phyloP scores from a whole-genome alignment of 2,113 vertebrate species.

The Phaethornis superciliosus region DNA sequence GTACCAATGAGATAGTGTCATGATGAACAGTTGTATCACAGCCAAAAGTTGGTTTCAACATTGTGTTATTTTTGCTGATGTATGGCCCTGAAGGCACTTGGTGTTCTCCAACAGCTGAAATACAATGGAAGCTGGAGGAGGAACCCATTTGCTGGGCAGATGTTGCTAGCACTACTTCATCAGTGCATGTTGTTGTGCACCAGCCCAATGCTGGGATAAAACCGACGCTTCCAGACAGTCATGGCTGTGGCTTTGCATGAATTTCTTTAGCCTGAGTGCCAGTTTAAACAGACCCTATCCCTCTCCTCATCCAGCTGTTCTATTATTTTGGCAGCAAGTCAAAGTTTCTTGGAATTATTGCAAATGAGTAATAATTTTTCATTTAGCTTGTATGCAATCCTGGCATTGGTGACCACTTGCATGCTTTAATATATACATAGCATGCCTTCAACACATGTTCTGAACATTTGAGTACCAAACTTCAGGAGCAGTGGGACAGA shows the following conservation, averaged over 20 bases:
- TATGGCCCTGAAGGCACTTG: background rate
- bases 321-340: constrained; percentile 19
- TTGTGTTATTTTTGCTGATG: background rate
- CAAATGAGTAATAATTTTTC: constrained; percentile 14
- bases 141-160: background rate
- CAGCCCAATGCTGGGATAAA: background rate
- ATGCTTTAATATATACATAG: background rate
- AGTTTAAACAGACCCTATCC: background rate
- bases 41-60: background rate
- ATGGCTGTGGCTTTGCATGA: background rate
- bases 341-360: constrained; percentile 34
- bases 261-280: background rate
- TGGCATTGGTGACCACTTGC: constrained; percentile 2
- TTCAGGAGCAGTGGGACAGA: background rate
- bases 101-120: background rate
- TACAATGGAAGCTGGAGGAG: background rate
- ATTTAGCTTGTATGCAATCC: background rate
- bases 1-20: background rate
- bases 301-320: background rate
- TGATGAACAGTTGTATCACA: background rate
- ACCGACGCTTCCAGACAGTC: background rate
- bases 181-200: background rate
- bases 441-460: background rate
- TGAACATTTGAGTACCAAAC: background rate
- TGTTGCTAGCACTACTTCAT: background rate